These are phyloP conservation scores for Cyphomyrus plagiostoma DNA, from an alignment of 2,113 vertebrate genomes.

Conservation along the genomic window DNA sequence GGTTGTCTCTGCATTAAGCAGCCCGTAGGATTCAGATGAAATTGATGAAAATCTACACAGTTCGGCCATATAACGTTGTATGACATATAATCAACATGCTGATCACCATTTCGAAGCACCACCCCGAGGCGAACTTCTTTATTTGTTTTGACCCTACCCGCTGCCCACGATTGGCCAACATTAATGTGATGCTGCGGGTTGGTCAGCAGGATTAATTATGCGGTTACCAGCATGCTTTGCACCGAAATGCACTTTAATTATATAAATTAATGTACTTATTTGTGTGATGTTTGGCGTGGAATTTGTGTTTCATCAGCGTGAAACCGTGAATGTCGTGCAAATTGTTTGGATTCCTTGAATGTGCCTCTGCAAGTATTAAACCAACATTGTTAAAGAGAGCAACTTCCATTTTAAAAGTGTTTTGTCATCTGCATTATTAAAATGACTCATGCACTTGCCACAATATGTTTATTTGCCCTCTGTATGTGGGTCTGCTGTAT, in stretches of 20 bases:
- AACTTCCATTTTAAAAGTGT: background rate
- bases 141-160: background rate
- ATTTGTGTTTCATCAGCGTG: background rate
- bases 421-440: background rate
- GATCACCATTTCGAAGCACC: background rate
- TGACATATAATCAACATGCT: background rate
- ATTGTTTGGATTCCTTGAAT: background rate
- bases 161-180: background rate
- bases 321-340: background rate
- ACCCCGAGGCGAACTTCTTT: background rate
- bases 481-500: background rate
- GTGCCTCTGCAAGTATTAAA: background rate
- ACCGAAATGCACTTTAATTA: background rate
- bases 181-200: background rate
- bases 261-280: background rate
- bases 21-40: background rate
- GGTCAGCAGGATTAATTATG: background rate
- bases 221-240: background rate
- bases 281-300: background rate
- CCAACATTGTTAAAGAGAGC: background rate
- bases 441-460: background rate
- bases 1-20: background rate
- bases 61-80: background rate
- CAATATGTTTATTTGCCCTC: background rate
- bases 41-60: background rate